Evolutionary conservation across 2,113 vertebrate species (phyloP), one percentile per base, ranked within the genome.

Genomic region (Salvator merianae): DNA sequence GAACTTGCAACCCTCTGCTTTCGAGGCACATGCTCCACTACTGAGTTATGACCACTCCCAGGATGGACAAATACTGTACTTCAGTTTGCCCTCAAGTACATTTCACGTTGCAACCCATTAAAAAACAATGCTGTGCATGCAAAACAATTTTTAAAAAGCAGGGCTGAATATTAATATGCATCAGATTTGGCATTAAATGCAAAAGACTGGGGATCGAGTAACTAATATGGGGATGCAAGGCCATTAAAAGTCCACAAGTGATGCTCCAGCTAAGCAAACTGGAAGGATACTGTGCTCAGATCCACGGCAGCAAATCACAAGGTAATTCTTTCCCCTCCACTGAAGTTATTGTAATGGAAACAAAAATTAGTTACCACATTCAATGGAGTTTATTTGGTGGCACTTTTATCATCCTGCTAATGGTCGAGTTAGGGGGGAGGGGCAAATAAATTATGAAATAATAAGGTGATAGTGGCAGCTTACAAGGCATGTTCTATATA

Each of bases 381-480:
- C 94, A 93, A 92, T 89, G 71, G 90, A 90, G 87, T 92, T 94
- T 94, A 91, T 88, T 94, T 90, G 83, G 85, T 83, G 90, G 87
- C 88, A 86, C 85, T 95, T 94, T 92, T 87, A 93, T 83, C 88
- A 62, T 86, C 79, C 81, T 86, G 88, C 91, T 93, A 89, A 92
- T 87, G 81, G 85, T 82, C 83, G 86, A 71, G 88, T 93, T 92
- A 92, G 87, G 92, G 92, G 70, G 36, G 28, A 14, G 34, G 62
- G 62, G 36, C 90, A 87, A 94, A 92, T 94, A 94, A 94, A 91
- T 93, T 88, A 94, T 90, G 87, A 92, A 93, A 91, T 72, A 87
- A 84, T 81, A 87, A 84, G 86, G 88, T 36, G 50, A 87, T 77
- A 83, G 90, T 79, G 30, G 84, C 79, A 90, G 85, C 89, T 82